Evolutionary conservation across 2,797 vertebrate species (phyloP), one percentile per base, ranked within the genome.

Genomic region (Cynodonichthys magdalenae): DNA sequence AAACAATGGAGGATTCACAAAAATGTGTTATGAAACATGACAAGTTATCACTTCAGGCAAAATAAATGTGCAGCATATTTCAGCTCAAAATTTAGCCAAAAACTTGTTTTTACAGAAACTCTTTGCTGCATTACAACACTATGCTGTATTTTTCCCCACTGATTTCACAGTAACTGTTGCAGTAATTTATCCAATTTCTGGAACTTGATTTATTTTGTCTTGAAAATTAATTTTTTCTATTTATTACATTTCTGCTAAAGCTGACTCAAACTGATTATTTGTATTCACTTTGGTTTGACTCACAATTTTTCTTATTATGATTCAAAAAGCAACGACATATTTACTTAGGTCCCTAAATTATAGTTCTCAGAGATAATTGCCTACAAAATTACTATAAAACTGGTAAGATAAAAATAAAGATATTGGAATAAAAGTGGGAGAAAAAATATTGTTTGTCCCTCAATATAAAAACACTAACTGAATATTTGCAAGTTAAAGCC

Each of bases 11-110:
- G 66, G 59, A 54, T 49, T 82, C 75, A 46, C 44, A 54, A 31
- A 55, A 68, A 78, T 59, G 44, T 39, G 41, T 73, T 69, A 71
- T 72, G 60, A 69, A 74, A 84, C 63, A 54, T 82, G 80, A 84
- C 74, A 83, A 50, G 75, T 29, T 49, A 69, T 80, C 69, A 65
- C 71, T 75, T 56, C 58, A 63, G 66, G 74, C 74, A 67, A 24
- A 50, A 53, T 63, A 59, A 56, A 75, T 52, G 58, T 74, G 65
- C 63, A 51, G 31, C 53, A 54, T n/a, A 57, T 49, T 42, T 6
- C 42, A 71, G 53, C 64, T 75, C 66, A 75, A 47, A 41, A 53
- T 77, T 28, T 63, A 51, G 52, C 11, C 44, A 24, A 47, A 52
- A 52, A 24, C 39, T 31, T 66, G 24, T 62, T 71, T 66, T 63